phyloP scores from a whole-genome alignment of 2,888 invertebrate genomes.

The Amiota mariae region DNA sequence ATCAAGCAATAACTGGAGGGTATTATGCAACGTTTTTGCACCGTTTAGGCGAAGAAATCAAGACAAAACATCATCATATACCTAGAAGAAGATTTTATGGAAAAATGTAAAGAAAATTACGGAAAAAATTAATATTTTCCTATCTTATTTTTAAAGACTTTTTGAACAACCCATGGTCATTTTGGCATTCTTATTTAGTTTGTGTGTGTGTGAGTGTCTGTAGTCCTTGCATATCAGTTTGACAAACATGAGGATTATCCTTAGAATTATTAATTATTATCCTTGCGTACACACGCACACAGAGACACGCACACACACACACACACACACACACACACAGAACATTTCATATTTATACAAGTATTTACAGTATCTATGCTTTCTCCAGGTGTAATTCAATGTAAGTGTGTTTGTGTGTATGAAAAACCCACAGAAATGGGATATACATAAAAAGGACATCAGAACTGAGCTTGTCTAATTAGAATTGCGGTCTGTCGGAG shows the following conservation, averaged over 20 bases:
- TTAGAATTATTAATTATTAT: slow-evolving; percentile 66
- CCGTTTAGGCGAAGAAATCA: too few relatives aligned
- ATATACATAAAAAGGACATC: slow-evolving; percentile 48
- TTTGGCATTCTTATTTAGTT: too few relatives aligned
- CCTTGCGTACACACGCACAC: slow-evolving; percentile 53
- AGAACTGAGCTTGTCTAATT: slow-evolving; percentile 46
- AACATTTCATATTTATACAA: not conserved
- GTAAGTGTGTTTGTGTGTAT: slow-evolving; percentile 35
- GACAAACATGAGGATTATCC: slow-evolving; percentile 67
- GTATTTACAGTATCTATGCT: not conserved
- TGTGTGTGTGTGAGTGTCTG: not conserved
- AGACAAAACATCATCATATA: too few relatives aligned
- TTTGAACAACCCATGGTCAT: too few relatives aligned
- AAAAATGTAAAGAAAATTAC: too few relatives aligned
- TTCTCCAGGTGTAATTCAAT: slow-evolving; percentile 36
- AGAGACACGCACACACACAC: slow-evolving; percentile 29
- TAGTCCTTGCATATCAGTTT: slow-evolving; percentile 51
- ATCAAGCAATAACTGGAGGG: too few relatives aligned
- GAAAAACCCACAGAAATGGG: slow-evolving; percentile 30
- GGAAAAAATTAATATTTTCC: too few relatives aligned
- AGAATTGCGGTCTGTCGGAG: slow-evolving; percentile 19
- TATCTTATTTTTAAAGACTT: too few relatives aligned
- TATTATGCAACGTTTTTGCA: too few relatives aligned
- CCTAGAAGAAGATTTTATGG: too few relatives aligned
- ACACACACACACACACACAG: slow-evolving; percentile 32